These are phyloP conservation scores for Garra rufa DNA, from an alignment of 2,113 vertebrate species.

Conservation along the genomic window DNA sequence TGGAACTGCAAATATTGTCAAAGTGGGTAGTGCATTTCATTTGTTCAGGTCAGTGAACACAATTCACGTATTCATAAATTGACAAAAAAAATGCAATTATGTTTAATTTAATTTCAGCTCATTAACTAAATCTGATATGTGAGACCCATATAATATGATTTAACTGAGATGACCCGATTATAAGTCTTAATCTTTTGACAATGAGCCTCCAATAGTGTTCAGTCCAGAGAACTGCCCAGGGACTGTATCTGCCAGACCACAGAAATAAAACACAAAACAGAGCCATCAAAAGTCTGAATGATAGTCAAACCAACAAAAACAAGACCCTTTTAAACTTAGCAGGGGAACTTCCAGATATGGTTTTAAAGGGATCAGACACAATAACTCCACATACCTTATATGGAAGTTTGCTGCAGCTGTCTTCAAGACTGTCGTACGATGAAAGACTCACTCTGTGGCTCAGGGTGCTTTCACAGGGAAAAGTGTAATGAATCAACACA, in stretches of 20 bases:
- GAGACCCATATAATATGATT: background rate
- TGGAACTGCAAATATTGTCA: background rate
- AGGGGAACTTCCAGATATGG: conserved; percentile 49
- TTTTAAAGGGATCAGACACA: conserved; percentile 27
- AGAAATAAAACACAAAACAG: conserved; percentile 19
- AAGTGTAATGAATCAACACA: background rate
- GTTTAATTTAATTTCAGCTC: conserved; percentile 22
- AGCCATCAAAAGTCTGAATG: conserved; percentile 1
- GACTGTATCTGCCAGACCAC: conserved; percentile 28
- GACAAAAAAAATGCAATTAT: background rate
- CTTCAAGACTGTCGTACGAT: conserved; percentile 2
- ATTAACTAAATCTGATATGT: conserved; percentile 34
- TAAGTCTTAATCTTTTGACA: background rate
- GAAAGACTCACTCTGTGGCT: background rate
- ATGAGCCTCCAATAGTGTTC: background rate
- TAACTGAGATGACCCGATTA: background rate
- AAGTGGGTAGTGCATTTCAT: background rate
- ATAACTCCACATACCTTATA: background rate
- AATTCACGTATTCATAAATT: conserved; percentile 17
- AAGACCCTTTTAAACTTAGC: conserved; percentile 3
- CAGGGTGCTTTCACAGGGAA: background rate
- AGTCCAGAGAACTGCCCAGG: conserved; percentile 7
- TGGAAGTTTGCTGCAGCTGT: background rate
- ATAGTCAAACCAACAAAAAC: conserved; percentile 31
- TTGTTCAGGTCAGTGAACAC: background rate